These are phyloP conservation scores for Anguilla anguilla DNA, from an alignment of 2,797 vertebrate genomes.

Conservation along the genomic window DNA sequence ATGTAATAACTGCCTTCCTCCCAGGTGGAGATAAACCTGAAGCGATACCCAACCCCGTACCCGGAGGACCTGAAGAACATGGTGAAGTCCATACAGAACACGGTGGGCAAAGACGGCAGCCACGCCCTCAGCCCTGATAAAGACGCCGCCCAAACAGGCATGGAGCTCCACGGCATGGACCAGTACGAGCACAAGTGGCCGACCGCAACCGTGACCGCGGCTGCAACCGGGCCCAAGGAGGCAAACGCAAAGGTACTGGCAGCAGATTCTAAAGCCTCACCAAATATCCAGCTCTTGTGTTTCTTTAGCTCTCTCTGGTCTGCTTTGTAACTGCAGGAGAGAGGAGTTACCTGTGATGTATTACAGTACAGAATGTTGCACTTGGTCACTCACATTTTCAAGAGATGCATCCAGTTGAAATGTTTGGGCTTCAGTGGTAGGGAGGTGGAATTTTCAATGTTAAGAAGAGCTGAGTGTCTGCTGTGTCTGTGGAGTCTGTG, in stretches of 20 bases:
- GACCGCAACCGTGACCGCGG: constrained; percentile 85
- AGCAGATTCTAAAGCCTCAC: background rate
- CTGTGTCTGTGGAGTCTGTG: background rate
- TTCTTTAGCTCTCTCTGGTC: background rate
- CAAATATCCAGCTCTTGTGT: no score
- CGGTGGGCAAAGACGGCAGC: constrained; percentile 88
- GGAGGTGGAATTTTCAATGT: background rate
- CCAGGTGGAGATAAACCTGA: constrained; percentile 98
- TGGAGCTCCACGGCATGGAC: constrained; percentile 87
- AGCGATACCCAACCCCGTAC: constrained; percentile 97
- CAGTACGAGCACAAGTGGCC: constrained; percentile 96
- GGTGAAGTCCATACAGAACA: constrained; percentile 98
- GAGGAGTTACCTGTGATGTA: background rate
- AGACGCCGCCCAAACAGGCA: constrained; percentile 79
- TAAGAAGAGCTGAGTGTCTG: background rate
- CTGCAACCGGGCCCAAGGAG: constrained; percentile 90
- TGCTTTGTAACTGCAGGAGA: background rate
- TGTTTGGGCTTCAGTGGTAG: no score
- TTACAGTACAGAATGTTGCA: background rate
- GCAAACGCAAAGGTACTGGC: constrained; percentile 64
- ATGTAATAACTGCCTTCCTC: background rate
- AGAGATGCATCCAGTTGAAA: background rate
- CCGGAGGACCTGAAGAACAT: constrained; percentile 99
- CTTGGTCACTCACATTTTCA: background rate
- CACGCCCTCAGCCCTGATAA: constrained; percentile 86